Conservation (phyloP, 2,888 invertebrate species). For the Hirtodrosophila trivittata region DNA sequence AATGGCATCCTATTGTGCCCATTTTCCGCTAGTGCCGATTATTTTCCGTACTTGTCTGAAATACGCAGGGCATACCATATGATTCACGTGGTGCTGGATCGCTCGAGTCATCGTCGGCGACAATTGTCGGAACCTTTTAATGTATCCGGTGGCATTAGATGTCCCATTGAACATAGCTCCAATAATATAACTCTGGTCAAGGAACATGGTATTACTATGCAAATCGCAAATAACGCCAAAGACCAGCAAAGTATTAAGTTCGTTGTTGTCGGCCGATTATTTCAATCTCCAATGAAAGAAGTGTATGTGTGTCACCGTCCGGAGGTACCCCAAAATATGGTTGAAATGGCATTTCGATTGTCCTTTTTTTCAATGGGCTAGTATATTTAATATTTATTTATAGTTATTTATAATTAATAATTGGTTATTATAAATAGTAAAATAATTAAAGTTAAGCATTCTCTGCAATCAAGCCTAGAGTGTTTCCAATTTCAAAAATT, state of each 20-base stretch:
- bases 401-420: no score
- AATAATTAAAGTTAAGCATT: no score
- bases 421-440: no score
- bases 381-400: conserved; percentile 16
- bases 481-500: no score
- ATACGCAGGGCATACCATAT: conserved; percentile 89
- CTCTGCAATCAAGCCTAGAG: no score
- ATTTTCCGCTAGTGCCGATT: conserved; percentile 76
- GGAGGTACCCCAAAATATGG: conserved; percentile 92
- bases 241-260: conserved; percentile 48
- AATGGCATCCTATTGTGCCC: conserved; percentile 75
- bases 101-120: conserved; percentile 55
- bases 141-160: background rate
- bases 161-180: conserved; percentile 23
- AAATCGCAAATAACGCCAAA: conserved; percentile 81
- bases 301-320: conserved; percentile 95
- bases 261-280: conserved; percentile 87
- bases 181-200: conserved; percentile 90
- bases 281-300: conserved; percentile 91
- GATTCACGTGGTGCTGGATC: conserved; percentile 89
- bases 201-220: conserved; percentile 92
- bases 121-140: conserved; percentile 35
- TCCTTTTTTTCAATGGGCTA: conserved; percentile 84
- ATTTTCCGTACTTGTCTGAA: conserved; percentile 87
- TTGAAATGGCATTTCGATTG: conserved; percentile 93